These are phyloP conservation scores for Drosophila nigricruria DNA, from an alignment of 2,888 invertebrate genomes.

Conservation along the genomic window DNA sequence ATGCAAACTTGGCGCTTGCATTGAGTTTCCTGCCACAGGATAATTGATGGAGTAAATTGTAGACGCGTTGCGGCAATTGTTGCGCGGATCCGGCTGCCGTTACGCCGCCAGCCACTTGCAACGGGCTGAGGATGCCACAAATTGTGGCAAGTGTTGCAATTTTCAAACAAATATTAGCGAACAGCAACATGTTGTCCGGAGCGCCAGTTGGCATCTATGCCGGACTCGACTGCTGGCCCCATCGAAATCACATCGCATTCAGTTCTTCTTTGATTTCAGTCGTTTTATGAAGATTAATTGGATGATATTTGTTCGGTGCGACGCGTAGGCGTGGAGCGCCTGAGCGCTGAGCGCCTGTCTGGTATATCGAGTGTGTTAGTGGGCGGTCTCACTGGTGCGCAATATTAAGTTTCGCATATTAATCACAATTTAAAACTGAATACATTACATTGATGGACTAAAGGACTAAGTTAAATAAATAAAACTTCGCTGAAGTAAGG, in stretches of 20 bases:
- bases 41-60: conserved; percentile 64
- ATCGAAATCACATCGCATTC: conserved; percentile 66
- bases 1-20: conserved; percentile 73
- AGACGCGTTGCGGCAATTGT: conserved; percentile 62
- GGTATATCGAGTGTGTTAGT: conserved; percentile 47
- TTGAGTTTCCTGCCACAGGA: conserved; percentile 58
- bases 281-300: conserved; percentile 79
- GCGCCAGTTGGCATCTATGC: conserved; percentile 54
- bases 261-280: conserved; percentile 72
- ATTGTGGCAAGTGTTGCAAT: conserved; percentile 47
- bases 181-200: conserved; percentile 68
- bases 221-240: conserved; percentile 22
- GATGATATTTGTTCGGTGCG: conserved; percentile 64
- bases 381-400: conserved; percentile 46
- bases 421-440: conserved; percentile 75
- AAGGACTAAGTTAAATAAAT: conserved; percentile 23
- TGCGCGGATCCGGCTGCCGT: conserved; percentile 26
- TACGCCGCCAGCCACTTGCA: conserved; percentile 14
- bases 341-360: conserved; percentile 11
- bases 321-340: conserved; percentile 3
- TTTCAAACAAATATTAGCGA: conserved; percentile 52
- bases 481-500: background rate
- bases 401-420: conserved; percentile 71
- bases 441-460: conserved; percentile 62
- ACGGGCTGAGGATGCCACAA: conserved; percentile 20